Evolutionary conservation across 2,888 invertebrate species (phyloP).

Genomic region (Drosophila pseudotalamancana): DNA sequence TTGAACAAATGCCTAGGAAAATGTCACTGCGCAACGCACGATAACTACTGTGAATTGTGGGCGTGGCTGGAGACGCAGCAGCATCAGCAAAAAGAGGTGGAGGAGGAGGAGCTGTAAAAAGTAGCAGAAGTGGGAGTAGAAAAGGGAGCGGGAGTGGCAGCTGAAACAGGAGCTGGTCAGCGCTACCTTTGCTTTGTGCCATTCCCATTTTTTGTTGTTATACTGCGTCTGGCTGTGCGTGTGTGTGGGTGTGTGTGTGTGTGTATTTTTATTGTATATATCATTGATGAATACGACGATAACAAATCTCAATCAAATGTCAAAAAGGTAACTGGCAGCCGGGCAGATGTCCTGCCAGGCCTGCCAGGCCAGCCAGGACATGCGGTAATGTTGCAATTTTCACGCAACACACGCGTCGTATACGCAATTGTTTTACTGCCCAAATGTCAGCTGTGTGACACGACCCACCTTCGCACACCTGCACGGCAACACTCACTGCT

Average conservation of each 20-base stretch:
- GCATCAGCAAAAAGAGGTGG: constrained; percentile 3
- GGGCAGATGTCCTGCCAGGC: background rate
- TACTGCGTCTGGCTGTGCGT: constrained; percentile 36
- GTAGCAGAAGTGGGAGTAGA: background rate
- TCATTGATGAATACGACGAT: constrained; percentile 83
- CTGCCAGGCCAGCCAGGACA: constrained; percentile 40
- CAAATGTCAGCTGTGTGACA: constrained; percentile 29
- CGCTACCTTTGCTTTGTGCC: background rate
- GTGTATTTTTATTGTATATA: constrained; percentile 80
- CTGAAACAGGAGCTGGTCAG: background rate
- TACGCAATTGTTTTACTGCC: constrained; percentile 73
- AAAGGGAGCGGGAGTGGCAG: background rate
- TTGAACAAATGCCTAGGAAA: constrained; percentile 71
- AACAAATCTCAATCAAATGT: constrained; percentile 85
- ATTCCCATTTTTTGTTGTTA: constrained; percentile 18
- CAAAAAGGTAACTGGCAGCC: constrained; percentile 83
- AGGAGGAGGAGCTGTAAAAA: constrained; percentile 1
- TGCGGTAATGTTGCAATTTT: constrained; percentile 83
- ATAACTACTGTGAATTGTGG: constrained; percentile 64
- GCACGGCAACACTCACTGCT: background rate
- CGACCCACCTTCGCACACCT: constrained; percentile 3
- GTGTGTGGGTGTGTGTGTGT: constrained; percentile 41
- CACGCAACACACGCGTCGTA: constrained; percentile 72
- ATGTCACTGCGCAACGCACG: constrained; percentile 70
- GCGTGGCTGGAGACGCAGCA: constrained; percentile 20